Evolutionary conservation across 2,888 invertebrate species (phyloP).

Genomic region (Ormyrus thymus): DNA sequence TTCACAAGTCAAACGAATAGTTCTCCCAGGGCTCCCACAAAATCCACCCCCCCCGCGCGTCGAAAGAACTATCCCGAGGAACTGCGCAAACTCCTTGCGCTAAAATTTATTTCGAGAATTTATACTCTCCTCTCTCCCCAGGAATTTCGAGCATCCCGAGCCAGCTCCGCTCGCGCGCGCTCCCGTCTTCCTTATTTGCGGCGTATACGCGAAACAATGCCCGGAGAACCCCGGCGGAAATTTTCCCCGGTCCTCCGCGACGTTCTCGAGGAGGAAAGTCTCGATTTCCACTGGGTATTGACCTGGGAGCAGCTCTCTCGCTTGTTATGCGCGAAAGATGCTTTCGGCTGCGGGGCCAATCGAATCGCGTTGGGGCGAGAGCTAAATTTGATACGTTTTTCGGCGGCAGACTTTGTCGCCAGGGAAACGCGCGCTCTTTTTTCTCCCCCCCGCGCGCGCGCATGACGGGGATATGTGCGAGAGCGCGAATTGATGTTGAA

Average conservation of each 20-base stretch:
- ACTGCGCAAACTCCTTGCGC: too few relatives aligned
- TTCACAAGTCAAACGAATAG: slow-evolving; percentile 13
- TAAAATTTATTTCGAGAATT: slow-evolving; percentile 35
- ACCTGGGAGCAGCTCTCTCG: neutral
- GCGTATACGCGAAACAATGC: slow-evolving; percentile 23
- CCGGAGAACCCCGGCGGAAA: neutral
- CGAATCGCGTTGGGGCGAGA: slow-evolving; percentile 31
- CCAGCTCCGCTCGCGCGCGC: too few relatives aligned
- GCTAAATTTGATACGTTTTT: slow-evolving; percentile 49
- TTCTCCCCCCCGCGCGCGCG: neutral
- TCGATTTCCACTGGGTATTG: slow-evolving; percentile 46
- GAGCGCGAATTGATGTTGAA: slow-evolving; percentile 33
- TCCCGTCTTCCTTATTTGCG: slow-evolving; percentile 36
- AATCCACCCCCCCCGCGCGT: too few relatives aligned
- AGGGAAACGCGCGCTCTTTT: slow-evolving; percentile 21
- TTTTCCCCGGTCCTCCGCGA: neutral
- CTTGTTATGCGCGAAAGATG: neutral
- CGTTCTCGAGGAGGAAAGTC: slow-evolving; percentile 29
- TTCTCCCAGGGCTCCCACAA: slow-evolving; percentile 10
- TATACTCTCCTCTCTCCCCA: slow-evolving; percentile 14
- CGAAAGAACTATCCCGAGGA: too few relatives aligned
- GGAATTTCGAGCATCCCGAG: neutral
- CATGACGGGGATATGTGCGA: slow-evolving; percentile 1
- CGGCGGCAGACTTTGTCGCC: slow-evolving; percentile 4
- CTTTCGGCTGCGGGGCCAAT: slow-evolving; percentile 24